A percentile compares a stretch with the other conserved stretches of the same genome.
These are phyloP conservation scores for Heliothis peltigera DNA, from an alignment of 2,888 invertebrate species.

Conservation along the genomic window DNA sequence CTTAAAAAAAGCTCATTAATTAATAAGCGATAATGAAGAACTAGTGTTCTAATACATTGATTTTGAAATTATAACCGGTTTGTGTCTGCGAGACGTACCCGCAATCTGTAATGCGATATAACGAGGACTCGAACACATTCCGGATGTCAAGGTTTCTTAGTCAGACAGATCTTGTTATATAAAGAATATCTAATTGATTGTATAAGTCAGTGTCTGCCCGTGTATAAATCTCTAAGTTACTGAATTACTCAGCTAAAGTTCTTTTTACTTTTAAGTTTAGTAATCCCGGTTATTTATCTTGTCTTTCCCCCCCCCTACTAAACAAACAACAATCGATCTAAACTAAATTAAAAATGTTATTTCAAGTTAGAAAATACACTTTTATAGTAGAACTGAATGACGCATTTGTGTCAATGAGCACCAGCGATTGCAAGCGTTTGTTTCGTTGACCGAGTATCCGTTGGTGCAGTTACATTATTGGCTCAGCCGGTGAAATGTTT, in stretches of 20 bases:
- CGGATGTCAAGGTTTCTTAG: slow-evolving; percentile 37
- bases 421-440: not conserved
- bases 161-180: slow-evolving; percentile 13
- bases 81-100: not conserved
- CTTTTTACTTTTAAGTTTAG: no score
- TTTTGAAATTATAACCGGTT: slow-evolving; percentile 30
- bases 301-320: no score
- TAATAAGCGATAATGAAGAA: slow-evolving; percentile 10
- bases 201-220: not conserved
- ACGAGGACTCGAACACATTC: slow-evolving; percentile 15
- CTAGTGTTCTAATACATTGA: slow-evolving; percentile 5
- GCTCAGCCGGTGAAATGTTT: not conserved
- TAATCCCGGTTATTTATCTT: no score
- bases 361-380: not conserved
- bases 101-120: slow-evolving; percentile 23
- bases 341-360: no score
- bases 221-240: no score
- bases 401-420: not conserved
- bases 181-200: not conserved
- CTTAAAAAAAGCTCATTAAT: slow-evolving; percentile 5
- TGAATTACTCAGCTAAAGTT: no score
- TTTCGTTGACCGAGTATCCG: not conserved
- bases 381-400: not conserved
- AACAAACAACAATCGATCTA: no score
- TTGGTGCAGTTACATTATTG: not conserved